Evolutionary conservation across 2,113 vertebrate genomes (phyloP), one percentile per base, ranked within the genome.

Genomic region (Gallinago jamesoni): DNA sequence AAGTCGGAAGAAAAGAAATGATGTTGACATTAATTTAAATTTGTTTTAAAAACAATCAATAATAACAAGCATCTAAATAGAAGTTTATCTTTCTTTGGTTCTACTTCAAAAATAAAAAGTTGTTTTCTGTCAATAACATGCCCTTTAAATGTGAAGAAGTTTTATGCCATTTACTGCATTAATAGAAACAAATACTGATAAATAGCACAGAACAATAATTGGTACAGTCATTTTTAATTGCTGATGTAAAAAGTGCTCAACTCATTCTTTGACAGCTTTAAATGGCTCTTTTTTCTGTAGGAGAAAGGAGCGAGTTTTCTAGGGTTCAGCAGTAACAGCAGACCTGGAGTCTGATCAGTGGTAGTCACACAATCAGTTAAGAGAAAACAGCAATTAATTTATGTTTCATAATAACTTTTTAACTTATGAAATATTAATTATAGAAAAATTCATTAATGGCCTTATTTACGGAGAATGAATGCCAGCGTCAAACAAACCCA

Each of bases 321-420:
- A 41, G 28, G 20, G 37, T 67, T 86, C 77, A 81, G 45, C 35
- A 75, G 6, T 23, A 84, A 60, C 19, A 89, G 48, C 48, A 78
- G 23, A 59, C 12, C 19, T 39, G 47, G 6, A 78, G 16, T 43
- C 33, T 87, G 67, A 90, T 39, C 31, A 73, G 55, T 12, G 35
- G 23, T 41, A 60, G 57, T 37, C 79, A 84, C 31, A 72, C 6
- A 55, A 88, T 48, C 52, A 78, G 56, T 64, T 86, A 69, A 31
- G 39, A 80, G 50, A 92, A 64, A 95, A 84, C 22, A 64, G 39
- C 10, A 95, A 96, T 74, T 60, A 90, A 82, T 83, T 90, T 39
- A 63, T 76, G 28, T 63, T 55, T 85, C 27, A 64, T 43, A 93
- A 15, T 55, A 93, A 78, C 22, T 85, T 95, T 66, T 83, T 64